Conservation (phyloP, 2,113 vertebrate species). For the Fulica atra region DNA sequence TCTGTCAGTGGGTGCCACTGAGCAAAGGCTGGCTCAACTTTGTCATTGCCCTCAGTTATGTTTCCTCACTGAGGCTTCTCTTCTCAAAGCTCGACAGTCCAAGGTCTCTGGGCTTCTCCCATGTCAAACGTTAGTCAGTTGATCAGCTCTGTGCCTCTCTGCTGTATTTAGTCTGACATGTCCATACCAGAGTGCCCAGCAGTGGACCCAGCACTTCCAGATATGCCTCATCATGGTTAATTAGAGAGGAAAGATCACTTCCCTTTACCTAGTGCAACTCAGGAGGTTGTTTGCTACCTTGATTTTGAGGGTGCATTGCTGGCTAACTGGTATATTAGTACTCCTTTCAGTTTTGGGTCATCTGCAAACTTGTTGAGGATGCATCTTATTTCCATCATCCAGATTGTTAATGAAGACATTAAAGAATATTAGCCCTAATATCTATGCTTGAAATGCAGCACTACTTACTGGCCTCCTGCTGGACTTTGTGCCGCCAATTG, state of each 20-base stretch:
- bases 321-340: rapidly evolving
- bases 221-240: background rate
- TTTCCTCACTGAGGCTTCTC: background rate
- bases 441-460: background rate
- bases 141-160: background rate
- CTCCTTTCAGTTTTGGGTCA: background rate
- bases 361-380: background rate
- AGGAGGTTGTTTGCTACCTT: background rate
- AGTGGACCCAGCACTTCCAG: background rate
- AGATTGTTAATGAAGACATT: background rate
- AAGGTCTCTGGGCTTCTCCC: background rate
- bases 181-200: background rate
- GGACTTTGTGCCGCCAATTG: background rate
- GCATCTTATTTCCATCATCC: background rate
- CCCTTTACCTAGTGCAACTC: background rate
- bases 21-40: background rate
- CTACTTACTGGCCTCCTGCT: background rate
- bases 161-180: background rate
- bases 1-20: background rate
- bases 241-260: background rate
- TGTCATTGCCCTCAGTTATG: background rate
- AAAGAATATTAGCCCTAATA: background rate
- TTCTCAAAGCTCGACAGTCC: background rate
- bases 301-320: background rate
- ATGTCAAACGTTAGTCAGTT: background rate